phyloP scores from a whole-genome alignment of 2,113 vertebrate genomes.

The Pampusana beccarii region DNA sequence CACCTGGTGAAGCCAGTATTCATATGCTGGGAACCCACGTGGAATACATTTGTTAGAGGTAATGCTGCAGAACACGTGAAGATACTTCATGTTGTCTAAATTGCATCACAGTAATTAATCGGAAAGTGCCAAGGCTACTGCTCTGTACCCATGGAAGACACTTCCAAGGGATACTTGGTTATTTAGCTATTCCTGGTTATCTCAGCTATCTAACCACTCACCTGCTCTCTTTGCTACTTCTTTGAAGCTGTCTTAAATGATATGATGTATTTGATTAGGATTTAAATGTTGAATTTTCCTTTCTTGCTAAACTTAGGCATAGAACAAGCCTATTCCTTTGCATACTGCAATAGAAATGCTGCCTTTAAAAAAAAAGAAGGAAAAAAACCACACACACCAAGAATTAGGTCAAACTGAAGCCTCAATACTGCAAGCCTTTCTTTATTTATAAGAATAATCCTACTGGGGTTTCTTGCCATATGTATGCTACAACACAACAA shows the following conservation, averaged over 20 bases:
- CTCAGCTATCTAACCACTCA: background rate
- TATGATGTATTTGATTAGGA: background rate
- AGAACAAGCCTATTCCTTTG: background rate
- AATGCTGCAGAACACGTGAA: background rate
- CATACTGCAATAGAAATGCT: background rate
- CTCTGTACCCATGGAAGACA: background rate
- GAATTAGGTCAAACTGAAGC: constrained; percentile 13
- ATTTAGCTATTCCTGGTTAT: background rate
- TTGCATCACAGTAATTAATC: background rate
- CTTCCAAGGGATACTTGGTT: background rate
- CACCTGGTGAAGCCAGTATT: background rate
- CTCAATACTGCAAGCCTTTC: background rate
- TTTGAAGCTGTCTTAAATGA: background rate
- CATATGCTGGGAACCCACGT: background rate
- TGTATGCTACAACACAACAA: background rate
- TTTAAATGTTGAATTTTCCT: background rate
- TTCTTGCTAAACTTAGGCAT: background rate
- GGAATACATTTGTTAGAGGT: background rate
- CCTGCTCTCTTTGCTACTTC: background rate
- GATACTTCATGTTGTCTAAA: background rate
- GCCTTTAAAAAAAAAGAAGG: background rate
- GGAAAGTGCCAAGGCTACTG: background rate
- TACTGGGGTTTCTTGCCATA: background rate
- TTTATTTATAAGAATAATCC: constrained; percentile 19
- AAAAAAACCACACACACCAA: background rate